Evolutionary conservation across 2,797 vertebrate species (phyloP).

Genomic region (Leuciscus waleckii): DNA sequence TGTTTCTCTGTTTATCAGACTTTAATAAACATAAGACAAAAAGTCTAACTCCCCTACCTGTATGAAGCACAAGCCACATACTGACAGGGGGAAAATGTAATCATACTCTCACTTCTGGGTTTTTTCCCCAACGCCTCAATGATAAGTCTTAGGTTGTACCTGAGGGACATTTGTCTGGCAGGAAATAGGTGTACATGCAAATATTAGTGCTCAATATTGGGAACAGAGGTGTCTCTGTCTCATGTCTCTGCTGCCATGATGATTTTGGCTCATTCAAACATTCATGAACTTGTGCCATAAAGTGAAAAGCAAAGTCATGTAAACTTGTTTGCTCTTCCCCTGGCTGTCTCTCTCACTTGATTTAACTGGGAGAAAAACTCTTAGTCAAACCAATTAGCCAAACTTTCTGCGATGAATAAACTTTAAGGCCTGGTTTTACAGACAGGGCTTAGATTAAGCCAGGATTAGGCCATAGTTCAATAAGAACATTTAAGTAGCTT

Average conservation of each 20-base stretch:
- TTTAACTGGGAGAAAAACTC: conserved; percentile 27
- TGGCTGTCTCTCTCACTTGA: neutral
- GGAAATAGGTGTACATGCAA: neutral
- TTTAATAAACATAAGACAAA: conserved; percentile 1
- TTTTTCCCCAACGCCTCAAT: neutral
- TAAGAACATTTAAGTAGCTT: too few relatives aligned
- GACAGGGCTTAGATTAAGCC: too few relatives aligned
- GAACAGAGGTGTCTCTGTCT: conserved; percentile 44
- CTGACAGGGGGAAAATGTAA: neutral
- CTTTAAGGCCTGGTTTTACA: neutral
- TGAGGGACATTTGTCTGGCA: neutral
- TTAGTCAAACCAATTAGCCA: conserved; percentile 6
- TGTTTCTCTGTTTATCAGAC: neutral
- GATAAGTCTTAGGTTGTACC: neutral
- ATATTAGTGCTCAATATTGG: conserved; percentile 13
- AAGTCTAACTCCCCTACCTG: neutral
- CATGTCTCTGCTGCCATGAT: conserved; percentile 56
- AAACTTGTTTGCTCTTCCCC: conserved; percentile 19
- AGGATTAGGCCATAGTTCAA: too few relatives aligned
- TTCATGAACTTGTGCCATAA: conserved; percentile 66
- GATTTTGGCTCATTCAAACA: conserved; percentile 68
- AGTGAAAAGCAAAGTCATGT: conserved; percentile 57
- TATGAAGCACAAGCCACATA: conserved; percentile 18
- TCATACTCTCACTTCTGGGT: conserved; percentile 16
- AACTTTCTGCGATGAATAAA: neutral